These are phyloP conservation scores for Catocala fraxini DNA, from an alignment of 2,888 invertebrate genomes.

Conservation along the genomic window DNA sequence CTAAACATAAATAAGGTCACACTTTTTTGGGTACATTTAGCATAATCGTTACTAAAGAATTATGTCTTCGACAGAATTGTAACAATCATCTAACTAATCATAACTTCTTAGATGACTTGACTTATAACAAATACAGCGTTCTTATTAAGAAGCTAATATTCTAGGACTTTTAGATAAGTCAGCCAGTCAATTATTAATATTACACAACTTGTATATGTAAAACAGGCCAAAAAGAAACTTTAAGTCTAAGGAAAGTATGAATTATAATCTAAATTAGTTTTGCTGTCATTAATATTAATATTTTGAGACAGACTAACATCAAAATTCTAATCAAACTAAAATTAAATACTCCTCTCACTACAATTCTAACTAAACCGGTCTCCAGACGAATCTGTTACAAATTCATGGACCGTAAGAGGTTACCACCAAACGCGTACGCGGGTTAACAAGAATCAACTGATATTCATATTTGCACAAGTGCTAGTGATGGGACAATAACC, in stretches of 20 bases:
- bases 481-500: conserved; percentile 12
- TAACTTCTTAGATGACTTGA: too few relatives aligned
- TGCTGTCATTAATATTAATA: conserved; percentile 40
- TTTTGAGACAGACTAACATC: conserved; percentile 26
- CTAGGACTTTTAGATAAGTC: conserved; percentile 23
- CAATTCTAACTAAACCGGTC: conserved; percentile 33
- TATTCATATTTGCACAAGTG: conserved; percentile 21
- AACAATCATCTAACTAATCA: too few relatives aligned
- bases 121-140: too few relatives aligned
- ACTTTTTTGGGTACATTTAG: too few relatives aligned
- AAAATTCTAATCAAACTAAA: conserved; percentile 6
- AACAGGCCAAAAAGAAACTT: neutral
- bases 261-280: neutral
- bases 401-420: conserved; percentile 41
- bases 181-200: conserved; percentile 17
- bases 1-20: too few relatives aligned
- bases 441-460: conserved; percentile 27
- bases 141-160: too few relatives aligned
- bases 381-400: conserved; percentile 41
- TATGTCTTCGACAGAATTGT: too few relatives aligned
- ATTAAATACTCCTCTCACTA: conserved; percentile 3
- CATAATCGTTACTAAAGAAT: too few relatives aligned
- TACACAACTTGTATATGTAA: too few relatives aligned
- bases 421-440: conserved; percentile 8
- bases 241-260: neutral